These are phyloP conservation scores for Anguilla pacifica DNA, from an alignment of 2,797 vertebrate genomes.

Conservation along the genomic window DNA sequence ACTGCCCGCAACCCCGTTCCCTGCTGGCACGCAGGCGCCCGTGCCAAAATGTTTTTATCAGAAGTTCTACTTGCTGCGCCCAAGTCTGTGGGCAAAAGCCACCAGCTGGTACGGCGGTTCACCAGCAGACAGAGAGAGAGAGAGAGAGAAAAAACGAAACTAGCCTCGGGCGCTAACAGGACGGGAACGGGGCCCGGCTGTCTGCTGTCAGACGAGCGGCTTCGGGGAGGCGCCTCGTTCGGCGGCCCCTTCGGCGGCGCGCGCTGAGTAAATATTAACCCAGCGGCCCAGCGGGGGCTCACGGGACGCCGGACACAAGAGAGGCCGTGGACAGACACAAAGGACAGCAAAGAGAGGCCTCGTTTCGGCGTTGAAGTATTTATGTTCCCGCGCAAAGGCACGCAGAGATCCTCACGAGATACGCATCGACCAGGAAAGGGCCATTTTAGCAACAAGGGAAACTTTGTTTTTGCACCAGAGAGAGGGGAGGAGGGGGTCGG, in stretches of 20 bases:
- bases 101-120: background rate
- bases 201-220: background rate
- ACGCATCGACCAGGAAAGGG: background rate
- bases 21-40: background rate
- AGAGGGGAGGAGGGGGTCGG: background rate
- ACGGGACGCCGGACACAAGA: too few species aligned
- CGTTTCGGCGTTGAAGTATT: background rate
- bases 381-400: background rate
- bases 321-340: background rate
- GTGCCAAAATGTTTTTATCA: background rate
- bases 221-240: background rate
- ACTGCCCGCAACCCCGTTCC: background rate
- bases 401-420: background rate
- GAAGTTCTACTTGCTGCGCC: background rate
- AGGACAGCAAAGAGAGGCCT: background rate
- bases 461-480: background rate
- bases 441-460: background rate
- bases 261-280: constrained; percentile 18
- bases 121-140: background rate
- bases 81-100: background rate
- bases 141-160: background rate
- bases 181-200: too few species aligned
- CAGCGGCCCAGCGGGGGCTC: background rate
- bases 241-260: background rate
- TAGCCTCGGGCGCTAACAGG: background rate